phyloP scores from a whole-genome alignment of 2,113 vertebrate species.

The Caracal caracal region DNA sequence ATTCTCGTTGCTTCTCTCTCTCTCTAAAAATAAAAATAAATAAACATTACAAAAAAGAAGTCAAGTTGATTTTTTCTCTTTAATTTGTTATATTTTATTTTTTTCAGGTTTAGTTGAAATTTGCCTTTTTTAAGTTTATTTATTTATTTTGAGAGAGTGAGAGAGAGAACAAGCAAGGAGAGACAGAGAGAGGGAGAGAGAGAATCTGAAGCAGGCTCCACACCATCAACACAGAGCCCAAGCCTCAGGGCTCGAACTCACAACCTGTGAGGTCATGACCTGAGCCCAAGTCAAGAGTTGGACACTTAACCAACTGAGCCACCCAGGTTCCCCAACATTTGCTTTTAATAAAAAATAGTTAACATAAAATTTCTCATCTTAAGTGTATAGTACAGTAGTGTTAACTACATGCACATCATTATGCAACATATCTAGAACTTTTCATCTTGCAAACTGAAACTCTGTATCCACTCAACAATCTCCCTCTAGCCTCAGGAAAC shows the following conservation, averaged over 20 bases:
- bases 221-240: too few relatives aligned
- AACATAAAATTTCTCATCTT: background rate
- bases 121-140: background rate
- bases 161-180: too few relatives aligned
- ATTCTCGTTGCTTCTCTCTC: too few relatives aligned
- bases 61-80: background rate
- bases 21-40: too few relatives aligned
- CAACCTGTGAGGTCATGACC: too few relatives aligned
- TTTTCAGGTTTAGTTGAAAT: background rate
- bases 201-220: too few relatives aligned
- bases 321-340: background rate
- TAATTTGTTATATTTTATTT: background rate
- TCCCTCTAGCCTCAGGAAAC: background rate
- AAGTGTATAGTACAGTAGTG: background rate
- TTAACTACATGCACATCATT: background rate
- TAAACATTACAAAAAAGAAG: too few relatives aligned
- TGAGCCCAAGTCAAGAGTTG: too few relatives aligned
- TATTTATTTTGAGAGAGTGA: too few relatives aligned
- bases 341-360: background rate
- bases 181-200: too few relatives aligned
- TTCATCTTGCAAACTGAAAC: background rate
- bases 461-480: background rate
- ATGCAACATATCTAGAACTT: background rate
- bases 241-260: too few relatives aligned
- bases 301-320: too few relatives aligned